Evolutionary conservation across 2,797 vertebrate genomes (phyloP).

Genomic region (Hemitrygon akajei): DNA sequence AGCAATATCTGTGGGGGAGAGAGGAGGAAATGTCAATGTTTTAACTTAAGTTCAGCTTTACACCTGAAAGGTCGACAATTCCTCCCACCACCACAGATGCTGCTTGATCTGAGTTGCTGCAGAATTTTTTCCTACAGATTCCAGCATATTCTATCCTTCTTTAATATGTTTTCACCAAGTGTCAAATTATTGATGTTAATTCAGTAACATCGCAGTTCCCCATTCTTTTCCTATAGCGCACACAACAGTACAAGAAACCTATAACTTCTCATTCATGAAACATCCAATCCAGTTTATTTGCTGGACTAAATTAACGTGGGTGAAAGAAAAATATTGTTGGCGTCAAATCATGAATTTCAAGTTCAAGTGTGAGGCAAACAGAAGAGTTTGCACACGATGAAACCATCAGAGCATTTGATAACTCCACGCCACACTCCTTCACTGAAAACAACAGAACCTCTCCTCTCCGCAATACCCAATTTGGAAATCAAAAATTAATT

Average conservation of each 20-base stretch:
- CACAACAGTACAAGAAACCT: too few species aligned
- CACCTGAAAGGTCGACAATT: too few species aligned
- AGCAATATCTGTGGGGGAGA: not conserved
- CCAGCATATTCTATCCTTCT: not conserved
- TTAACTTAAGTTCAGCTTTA: too few species aligned
- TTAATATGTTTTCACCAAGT: not conserved
- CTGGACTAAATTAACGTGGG: not conserved
- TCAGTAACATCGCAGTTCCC: not conserved
- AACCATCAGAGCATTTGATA: not conserved
- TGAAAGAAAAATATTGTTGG: not conserved
- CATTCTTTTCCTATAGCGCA: not conserved
- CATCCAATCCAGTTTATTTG: not conserved
- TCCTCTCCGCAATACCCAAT: not conserved
- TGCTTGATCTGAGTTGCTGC: too few species aligned
- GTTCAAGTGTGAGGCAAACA: not conserved
- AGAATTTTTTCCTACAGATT: too few species aligned
- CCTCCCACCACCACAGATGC: too few species aligned
- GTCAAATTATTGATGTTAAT: not conserved
- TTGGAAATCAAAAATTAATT: too few species aligned
- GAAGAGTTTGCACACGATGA: not conserved
- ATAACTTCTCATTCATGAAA: not conserved
- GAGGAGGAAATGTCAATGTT: too few species aligned
- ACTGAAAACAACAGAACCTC: not conserved
- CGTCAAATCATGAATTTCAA: not conserved
- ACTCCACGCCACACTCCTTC: not conserved